Base-by-base conservation (phyloP, 2,797 vertebrate genomes). In the Euphonia xanthogaster region DNA sequence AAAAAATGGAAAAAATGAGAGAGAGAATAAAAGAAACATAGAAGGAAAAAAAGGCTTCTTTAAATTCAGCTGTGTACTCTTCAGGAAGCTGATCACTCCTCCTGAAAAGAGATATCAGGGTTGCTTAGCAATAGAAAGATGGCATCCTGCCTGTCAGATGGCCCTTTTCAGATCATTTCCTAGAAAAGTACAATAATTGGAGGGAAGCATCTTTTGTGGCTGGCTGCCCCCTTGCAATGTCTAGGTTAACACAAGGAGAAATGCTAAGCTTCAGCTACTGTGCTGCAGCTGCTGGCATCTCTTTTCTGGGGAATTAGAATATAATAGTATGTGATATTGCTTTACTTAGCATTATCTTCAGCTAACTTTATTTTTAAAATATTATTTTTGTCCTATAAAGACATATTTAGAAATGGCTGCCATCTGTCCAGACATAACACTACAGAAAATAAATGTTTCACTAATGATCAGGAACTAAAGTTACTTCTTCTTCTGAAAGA, bases 91-190 rank as follows among this genome's bases (percentile, higher is more conserved):
- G 50, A 65, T 75, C n/a, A 61, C 30, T 65, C 28, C 45, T 84
- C 33, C 67, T 82, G 60, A 87, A 89, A 91, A 66, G 60, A 88
- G 16, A 10, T 45, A 65, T 35, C n/a, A 20, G 50, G 22, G 39
- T 90, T 94, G 58, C 85, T 65, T 87, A 85, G 79, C 67, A 94
- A 90, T 82, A 45, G 60, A 65, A 93, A 66, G 61, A 86, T 42
- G 51, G 8, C 55, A 79, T 62, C 30, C 39, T 79, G 72, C n/a
- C 78, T 84, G 70, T 73, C 86, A 70, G 67, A 54, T 39, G 27
- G 39, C 30, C 31, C 55, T 88, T 73, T 77, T 60, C 65, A 45
- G 61, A 86, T 86, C 77, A 76, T 86, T 71, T 74, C 70, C 50
- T 42, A 55, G 53, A 23, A 74, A 92, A 88, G 66, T 45, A 75